Evolutionary conservation across 2,113 vertebrate genomes (phyloP).

Genomic region (Phyllostomus discolor): DNA sequence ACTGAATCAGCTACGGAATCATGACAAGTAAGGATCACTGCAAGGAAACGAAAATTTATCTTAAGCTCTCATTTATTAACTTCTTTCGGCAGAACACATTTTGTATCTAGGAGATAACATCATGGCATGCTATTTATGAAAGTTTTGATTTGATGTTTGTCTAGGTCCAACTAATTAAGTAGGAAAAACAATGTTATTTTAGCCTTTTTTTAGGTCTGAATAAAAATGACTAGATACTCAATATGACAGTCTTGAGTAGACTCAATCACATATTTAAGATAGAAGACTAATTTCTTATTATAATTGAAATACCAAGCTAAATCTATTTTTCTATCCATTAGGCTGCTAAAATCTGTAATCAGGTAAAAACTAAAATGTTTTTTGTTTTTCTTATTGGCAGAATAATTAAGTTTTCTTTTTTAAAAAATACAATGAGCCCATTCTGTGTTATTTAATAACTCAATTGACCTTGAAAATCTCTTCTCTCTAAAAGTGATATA

Average conservation of each 20-base stretch:
- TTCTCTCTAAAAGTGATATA: conserved; percentile 15
- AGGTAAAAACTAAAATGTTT: not conserved
- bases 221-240: not conserved
- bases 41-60: not conserved
- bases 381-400: not conserved
- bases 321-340: not conserved
- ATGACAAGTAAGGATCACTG: not conserved
- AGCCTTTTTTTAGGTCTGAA: not conserved
- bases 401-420: conserved; percentile 14
- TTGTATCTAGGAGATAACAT: not conserved
- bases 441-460: not conserved
- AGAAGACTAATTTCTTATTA: not conserved
- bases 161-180: not conserved
- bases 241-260: not conserved
- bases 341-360: not conserved
- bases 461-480: conserved; percentile 3
- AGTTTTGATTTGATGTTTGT: not conserved
- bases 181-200: not conserved
- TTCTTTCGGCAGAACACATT: not conserved
- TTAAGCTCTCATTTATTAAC: not conserved
- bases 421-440: not conserved
- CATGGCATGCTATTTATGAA: not conserved
- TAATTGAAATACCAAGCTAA: not conserved
- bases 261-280: not conserved
- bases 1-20: not conserved